Percentiles rank a stretch among this genome's conserved stretches.
phyloP scores from a whole-genome alignment of 1,140 invertebrate genomes.

The Oncopeltus fasciatus region DNA sequence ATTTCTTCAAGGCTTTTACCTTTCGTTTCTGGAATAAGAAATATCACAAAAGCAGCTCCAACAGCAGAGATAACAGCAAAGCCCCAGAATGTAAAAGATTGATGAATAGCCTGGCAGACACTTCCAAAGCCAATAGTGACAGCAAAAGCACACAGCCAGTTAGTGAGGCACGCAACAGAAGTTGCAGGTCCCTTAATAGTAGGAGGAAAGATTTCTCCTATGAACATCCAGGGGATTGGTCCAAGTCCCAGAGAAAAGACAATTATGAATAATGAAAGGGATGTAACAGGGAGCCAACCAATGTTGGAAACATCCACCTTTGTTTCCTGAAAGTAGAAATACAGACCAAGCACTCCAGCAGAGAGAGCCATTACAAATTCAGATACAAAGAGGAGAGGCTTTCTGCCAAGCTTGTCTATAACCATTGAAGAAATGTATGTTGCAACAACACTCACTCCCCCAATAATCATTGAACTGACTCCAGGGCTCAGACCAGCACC shows the following conservation, averaged over 20 bases:
- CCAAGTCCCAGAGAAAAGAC: conserved; percentile 65
- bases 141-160: conserved; percentile 66
- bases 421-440: conserved; percentile 52
- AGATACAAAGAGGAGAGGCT: conserved; percentile 50
- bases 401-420: conserved; percentile 53
- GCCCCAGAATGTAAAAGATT: conserved; percentile 59
- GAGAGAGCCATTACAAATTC: conserved; percentile 46
- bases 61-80: conserved; percentile 56
- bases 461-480: conserved; percentile 55
- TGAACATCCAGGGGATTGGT: conserved; percentile 67
- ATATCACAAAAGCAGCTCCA: conserved; percentile 57
- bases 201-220: conserved; percentile 55
- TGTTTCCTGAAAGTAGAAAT: conserved; percentile 42
- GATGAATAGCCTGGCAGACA: conserved; percentile 39
- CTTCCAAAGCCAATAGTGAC: conserved; percentile 62
- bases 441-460: conserved; percentile 57
- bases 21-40: conserved; percentile 78
- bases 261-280: conserved; percentile 57
- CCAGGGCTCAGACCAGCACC: conserved; percentile 38
- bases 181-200: conserved; percentile 60
- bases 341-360: conserved; percentile 43
- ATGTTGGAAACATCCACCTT: conserved; percentile 25
- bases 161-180: conserved; percentile 55
- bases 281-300: conserved; percentile 43
- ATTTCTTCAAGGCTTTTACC: conserved; percentile 76